Evolutionary conservation across 2,797 vertebrate species (phyloP), one percentile per base, ranked within the genome.

Genomic region (Danionella dracula): DNA sequence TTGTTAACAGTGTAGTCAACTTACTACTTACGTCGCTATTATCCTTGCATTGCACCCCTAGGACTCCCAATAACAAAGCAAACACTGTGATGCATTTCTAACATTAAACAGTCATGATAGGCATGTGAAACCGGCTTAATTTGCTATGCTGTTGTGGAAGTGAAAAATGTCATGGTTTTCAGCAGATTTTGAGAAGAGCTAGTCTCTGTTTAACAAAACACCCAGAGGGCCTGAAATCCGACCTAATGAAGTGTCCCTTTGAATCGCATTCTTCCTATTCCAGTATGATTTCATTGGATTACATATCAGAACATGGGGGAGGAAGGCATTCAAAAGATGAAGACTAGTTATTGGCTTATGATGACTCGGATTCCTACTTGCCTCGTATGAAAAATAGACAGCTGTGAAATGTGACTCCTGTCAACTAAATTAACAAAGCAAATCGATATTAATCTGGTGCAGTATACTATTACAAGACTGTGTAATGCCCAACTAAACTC

Each of bases 211-310:
- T 17, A 67, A 70, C 73, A 78, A n/a, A 73, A 79, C 82, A 85
- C 71, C 71, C 74, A 70, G 46, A 51, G 70, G 75, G 75, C 75
- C 76, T 20, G 31, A 85, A 81, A 75, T 57, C 51, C 9, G 63
- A 76, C 49, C 75, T 84, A 86, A 84, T 79, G 79, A 77, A 71
- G 77, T 73, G 37, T 61, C 38, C 23, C 41, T 42, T 57, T 32
- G 23, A 66, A 15, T 53, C 32, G 35, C 8, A 31, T 48, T 44
- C 61, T 62, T 42, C 31, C 59, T 65, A 79, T 80, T 76, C 79
- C 66, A 15, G 42, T 76, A 77, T 79, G 78, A 86, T 84, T 84
- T 79, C 79, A 85, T 76, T 78, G 40, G 66, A 59, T 35, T 78
- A 77, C 67, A 70, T 73, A 61, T 55, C 67, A 78, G 5, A 41